phyloP scores from a whole-genome alignment of 2,888 invertebrate genomes.

The Ectropis crepuscularia region DNA sequence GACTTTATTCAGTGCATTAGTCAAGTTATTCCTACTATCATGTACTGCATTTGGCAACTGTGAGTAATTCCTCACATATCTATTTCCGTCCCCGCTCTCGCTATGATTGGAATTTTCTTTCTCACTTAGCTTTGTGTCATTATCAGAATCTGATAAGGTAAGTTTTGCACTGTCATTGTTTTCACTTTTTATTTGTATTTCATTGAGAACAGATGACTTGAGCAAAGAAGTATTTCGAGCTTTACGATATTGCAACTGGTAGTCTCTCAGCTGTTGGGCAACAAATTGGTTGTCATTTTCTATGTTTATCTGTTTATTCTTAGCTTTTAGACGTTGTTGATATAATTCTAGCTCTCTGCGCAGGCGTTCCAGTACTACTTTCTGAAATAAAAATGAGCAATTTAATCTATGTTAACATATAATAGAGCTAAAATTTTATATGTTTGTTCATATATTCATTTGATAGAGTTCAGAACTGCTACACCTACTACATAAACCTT shows the following conservation, averaged over 20 bases:
- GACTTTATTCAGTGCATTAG: conserved; percentile 75
- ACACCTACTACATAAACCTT: too few relatives aligned
- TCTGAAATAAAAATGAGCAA: conserved; percentile 63
- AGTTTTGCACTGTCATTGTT: conserved; percentile 64
- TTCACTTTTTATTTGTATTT: conserved; percentile 76
- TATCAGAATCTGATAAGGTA: conserved; percentile 70
- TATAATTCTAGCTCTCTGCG: conserved; percentile 84
- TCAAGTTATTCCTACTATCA: conserved; percentile 73
- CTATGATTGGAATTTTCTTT: conserved; percentile 72
- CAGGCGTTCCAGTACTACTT: conserved; percentile 83
- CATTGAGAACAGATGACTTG: conserved; percentile 77
- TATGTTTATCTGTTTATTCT: conserved; percentile 73
- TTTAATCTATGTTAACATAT: too few relatives aligned
- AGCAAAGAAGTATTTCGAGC: conserved; percentile 70
- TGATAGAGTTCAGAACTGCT: too few relatives aligned
- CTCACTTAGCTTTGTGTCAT: conserved; percentile 67
- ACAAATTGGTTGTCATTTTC: conserved; percentile 76
- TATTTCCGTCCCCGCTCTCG: conserved; percentile 66
- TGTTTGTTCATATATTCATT: too few relatives aligned
- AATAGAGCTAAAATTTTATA: too few relatives aligned
- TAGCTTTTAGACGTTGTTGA: conserved; percentile 75
- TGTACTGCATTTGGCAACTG: conserved; percentile 64
- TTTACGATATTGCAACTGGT: conserved; percentile 70
- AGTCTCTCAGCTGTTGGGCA: conserved; percentile 76
- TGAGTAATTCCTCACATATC: conserved; percentile 62